Evolutionary conservation across 2,888 invertebrate genomes (phyloP), one percentile per base, ranked within the genome.

Genomic region (Stramonita haemastoma): DNA sequence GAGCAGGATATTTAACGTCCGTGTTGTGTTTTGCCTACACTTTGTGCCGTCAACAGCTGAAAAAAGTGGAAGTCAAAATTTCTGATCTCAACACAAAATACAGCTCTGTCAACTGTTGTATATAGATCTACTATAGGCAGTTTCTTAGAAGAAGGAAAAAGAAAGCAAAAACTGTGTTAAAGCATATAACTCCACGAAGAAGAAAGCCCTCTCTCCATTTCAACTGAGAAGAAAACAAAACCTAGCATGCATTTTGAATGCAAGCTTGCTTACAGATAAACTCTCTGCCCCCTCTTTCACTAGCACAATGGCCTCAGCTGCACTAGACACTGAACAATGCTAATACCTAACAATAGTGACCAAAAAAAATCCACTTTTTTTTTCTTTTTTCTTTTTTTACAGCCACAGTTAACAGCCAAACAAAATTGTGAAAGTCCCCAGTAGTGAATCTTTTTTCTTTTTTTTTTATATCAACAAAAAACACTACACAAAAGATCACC

Each of bases 391-490:
- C 46, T 8, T 8, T 8, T 8, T 46, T 8, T 46, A 2, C 46
- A 46, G 46, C 46, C 29, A 29, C 15, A 13, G n/a, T 22, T 66
- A 66, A 66, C 17, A 60, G 19, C 19, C 11, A 17, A 66, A 32
- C 79, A 79, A 79, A 26, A 79, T 8, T 11, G 17, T 79, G 79
- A 79, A 79, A 79, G 79, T 79, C 79, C 79, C 79, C 29, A 79
- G 79, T 79, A 36, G 79, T 79, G 79, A 79, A 79, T 32, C 34
- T 34, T 2, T 79, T 32, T 26, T 79, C 79, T 13, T 60, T 66
- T 22, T 66, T 26, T 22, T 22, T 60, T 22, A 2, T 60, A 60
- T 60, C 60, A 60, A 15, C 60, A 60, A 60, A 15, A 57, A 60
- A 60, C 19, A 60, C 60, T 60, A 60, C 60, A 60, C 60, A 60